Base-by-base conservation (phyloP, 2,888 invertebrate species). In the Apocheima hispidaria region DNA sequence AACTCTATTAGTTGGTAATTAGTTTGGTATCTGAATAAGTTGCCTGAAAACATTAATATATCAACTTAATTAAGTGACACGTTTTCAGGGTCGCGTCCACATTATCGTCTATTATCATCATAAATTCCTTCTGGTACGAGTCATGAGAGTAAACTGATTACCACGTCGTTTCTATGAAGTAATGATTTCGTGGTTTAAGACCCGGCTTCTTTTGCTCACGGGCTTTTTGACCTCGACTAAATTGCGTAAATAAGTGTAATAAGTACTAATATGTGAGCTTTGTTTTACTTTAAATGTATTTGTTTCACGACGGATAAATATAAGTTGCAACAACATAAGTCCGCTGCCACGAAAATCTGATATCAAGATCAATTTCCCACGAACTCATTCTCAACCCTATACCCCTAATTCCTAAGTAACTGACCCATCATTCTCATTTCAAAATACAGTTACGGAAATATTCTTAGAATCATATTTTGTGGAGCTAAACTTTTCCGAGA, bases 91-190 rank as follows among this genome's bases (percentile, higher is more conserved):
- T 53, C 30, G 30, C 21, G 18, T 51, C 18, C 28, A 40, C 18
- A 33, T 12, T 23, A 48, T 44, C 18, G 46, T 30, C 46, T 18
- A 30, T 49, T 30, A 52, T 41, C 41, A 30, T 30, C 33, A 26
- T 28, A 46, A 44, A 54, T 54, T 54, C 44, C 46, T 36, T 26
- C n/a, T 28, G 36, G 26, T 46, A 26, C 41, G 44, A 54, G 41
- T 54, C 44, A 54, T 51, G 7, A 16, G 46, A 18, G 33, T 30
- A 30, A 30, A 30, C 33, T 30, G 16, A 46, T 18, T 46, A 28
- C 10, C 14, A 18, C 20, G 46, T 46, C 46, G 33, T 21, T 41
- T 20, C 41, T 44, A 44, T 44, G 7, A 26, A 1, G 10, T 43
- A 3, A 43, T 26, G 6, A n/a, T n/a, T n/a, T n/a, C n/a, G n/a